phyloP scores from a whole-genome alignment of 2,888 invertebrate genomes.

The Pimpla rufipes region DNA sequence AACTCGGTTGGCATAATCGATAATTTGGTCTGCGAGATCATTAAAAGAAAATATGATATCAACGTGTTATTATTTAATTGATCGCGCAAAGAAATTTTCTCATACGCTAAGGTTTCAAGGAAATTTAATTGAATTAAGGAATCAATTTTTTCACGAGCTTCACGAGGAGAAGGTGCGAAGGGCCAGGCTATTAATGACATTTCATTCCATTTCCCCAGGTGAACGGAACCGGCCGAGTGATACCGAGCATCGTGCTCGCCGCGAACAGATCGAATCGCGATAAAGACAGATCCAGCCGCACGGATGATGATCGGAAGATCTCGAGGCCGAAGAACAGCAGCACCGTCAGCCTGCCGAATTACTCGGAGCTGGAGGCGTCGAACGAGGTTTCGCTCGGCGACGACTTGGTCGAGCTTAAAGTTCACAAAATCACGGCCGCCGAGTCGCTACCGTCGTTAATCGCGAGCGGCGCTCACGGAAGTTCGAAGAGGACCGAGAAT shows the following conservation, averaged over 20 bases:
- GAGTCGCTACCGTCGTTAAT: conserved; percentile 74
- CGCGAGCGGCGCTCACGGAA: conserved; percentile 48
- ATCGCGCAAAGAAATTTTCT: too few species aligned
- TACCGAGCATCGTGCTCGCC: conserved; percentile 78
- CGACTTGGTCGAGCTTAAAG: conserved; percentile 44
- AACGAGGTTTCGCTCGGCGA: conserved; percentile 33
- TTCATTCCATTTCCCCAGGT: conserved; percentile 71
- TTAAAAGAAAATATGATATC: too few species aligned
- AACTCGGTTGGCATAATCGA: too few species aligned
- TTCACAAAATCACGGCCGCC: conserved; percentile 62
- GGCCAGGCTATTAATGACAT: not conserved
- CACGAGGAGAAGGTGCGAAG: not conserved
- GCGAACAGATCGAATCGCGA: conserved; percentile 63
- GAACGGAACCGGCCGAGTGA: conserved; percentile 79
- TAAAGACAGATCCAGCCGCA: conserved; percentile 65
- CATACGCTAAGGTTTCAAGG: too few species aligned
- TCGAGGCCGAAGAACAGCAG: conserved; percentile 85
- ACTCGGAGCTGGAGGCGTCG: conserved; percentile 84
- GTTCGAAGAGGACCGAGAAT: conserved; percentile 37
- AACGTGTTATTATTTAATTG: too few species aligned
- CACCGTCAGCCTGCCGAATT: conserved; percentile 87
- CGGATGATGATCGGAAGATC: conserved; percentile 27
- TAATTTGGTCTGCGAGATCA: too few species aligned
- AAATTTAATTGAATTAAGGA: too few species aligned
- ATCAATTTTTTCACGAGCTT: not conserved